Evolutionary conservation across 2,113 vertebrate genomes (phyloP).

Genomic region (Terrapene triunguis): DNA sequence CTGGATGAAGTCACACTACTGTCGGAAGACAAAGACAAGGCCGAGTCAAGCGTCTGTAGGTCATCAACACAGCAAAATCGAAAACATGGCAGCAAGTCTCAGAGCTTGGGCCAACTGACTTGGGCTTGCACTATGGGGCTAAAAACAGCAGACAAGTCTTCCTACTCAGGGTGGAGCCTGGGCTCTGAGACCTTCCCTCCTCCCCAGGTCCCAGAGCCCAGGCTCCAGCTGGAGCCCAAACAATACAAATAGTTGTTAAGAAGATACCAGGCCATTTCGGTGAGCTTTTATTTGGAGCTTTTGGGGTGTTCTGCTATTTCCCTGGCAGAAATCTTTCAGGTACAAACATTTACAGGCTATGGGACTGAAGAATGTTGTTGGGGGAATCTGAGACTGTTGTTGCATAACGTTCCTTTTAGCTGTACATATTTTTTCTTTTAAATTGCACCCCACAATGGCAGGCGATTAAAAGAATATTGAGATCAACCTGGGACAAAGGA

Average conservation of each 20-base stretch:
- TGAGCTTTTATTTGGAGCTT: slow-evolving; percentile 22
- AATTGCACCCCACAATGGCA: neutral
- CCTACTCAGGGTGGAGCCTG: neutral
- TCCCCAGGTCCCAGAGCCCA: neutral
- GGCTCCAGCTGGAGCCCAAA: neutral
- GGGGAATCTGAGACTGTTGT: neutral
- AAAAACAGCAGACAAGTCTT: neutral
- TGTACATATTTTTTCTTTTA: neutral
- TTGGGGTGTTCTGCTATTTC: neutral
- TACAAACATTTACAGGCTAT: neutral
- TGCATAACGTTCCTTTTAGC: neutral
- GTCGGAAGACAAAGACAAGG: neutral
- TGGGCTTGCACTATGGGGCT: neutral
- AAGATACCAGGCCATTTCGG: slow-evolving; percentile 22
- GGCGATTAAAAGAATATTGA: neutral
- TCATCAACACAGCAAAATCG: neutral
- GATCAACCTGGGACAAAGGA: neutral
- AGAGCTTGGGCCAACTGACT: neutral
- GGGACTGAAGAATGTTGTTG: neutral
- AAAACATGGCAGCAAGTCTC: neutral
- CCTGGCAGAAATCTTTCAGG: neutral
- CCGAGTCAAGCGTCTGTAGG: neutral
- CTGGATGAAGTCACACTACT: neutral
- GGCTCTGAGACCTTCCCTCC: neutral
- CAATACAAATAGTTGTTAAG: neutral